Percentiles rank a stretch among this genome's conserved stretches.
Conservation (phyloP, 1,140 invertebrate species). For the Danaus melanippus region DNA sequence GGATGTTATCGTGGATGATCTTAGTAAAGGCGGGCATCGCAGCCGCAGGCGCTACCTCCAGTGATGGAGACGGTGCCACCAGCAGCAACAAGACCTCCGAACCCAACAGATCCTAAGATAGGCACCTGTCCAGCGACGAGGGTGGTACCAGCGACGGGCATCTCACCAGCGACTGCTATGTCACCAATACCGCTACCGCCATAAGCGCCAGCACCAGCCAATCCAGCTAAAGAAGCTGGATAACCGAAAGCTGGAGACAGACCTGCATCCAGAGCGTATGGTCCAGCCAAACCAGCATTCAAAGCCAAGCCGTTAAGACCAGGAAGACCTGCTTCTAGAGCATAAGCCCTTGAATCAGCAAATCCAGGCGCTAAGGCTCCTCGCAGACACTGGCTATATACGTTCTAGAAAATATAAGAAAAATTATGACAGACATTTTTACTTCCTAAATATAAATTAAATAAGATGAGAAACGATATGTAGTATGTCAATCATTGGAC, state of each 20-base stretch:
- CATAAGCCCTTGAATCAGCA: not conserved
- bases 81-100: constrained; percentile 20
- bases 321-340: too few relatives aligned
- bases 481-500: too few relatives aligned
- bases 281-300: not conserved
- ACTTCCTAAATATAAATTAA: not conserved
- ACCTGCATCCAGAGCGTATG: not conserved
- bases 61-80: constrained; percentile 23
- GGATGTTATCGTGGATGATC: not conserved
- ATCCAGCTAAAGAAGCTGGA: not conserved
- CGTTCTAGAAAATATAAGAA: constrained; percentile 1
- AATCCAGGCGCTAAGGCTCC: not conserved
- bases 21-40: not conserved
- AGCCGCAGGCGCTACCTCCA: constrained; percentile 23
- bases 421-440: not conserved
- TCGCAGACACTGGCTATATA: constrained; percentile 7
- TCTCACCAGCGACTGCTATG: constrained; percentile 22
- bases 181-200: constrained; percentile 20
- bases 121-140: constrained; percentile 22
- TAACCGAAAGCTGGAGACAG: not conserved
- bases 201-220: constrained; percentile 9
- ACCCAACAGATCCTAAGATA: constrained; percentile 18
- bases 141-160: constrained; percentile 18
- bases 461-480: not conserved
- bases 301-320: not conserved